Evolutionary conservation across 2,113 vertebrate genomes (phyloP).

Genomic region (Cavia aperea): DNA sequence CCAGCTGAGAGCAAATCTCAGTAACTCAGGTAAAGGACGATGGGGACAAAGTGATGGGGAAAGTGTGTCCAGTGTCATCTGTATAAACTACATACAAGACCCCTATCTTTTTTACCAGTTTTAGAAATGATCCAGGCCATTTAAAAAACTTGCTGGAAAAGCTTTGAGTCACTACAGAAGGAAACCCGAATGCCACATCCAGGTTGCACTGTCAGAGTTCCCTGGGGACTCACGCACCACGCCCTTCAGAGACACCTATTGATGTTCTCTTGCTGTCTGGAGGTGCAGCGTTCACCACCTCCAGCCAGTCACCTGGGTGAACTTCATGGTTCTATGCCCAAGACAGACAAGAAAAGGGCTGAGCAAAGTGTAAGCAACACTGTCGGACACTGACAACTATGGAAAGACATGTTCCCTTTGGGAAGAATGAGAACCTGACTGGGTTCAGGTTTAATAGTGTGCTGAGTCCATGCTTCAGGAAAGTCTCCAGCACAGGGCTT

Average conservation of each 20-base stretch:
- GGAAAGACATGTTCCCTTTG: too few relatives aligned
- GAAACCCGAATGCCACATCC: fast-evolving
- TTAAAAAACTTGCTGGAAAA: background rate
- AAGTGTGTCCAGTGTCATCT: background rate
- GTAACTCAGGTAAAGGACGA: background rate
- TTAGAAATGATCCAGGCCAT: background rate
- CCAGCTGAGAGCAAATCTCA: background rate
- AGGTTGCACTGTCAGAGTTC: background rate
- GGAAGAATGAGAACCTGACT: background rate
- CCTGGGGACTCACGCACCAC: background rate
- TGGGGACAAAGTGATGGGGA: fast-evolving
- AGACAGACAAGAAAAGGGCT: background rate
- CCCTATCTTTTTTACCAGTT: background rate
- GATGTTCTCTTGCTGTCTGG: background rate
- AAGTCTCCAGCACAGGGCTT: background rate
- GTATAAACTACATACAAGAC: background rate
- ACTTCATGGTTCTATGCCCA: background rate
- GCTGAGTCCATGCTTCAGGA: fast-evolving
- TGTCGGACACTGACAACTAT: fast-evolving
- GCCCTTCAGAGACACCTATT: background rate
- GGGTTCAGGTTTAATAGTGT: too few relatives aligned
- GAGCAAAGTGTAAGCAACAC: too few relatives aligned
- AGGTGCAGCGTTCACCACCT: background rate
- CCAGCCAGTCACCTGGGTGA: fast-evolving
- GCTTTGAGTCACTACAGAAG: background rate